Evolutionary conservation across 2,888 invertebrate species (phyloP), one percentile per base, ranked within the genome.

Genomic region (Gonocerus acuteangulatus): DNA sequence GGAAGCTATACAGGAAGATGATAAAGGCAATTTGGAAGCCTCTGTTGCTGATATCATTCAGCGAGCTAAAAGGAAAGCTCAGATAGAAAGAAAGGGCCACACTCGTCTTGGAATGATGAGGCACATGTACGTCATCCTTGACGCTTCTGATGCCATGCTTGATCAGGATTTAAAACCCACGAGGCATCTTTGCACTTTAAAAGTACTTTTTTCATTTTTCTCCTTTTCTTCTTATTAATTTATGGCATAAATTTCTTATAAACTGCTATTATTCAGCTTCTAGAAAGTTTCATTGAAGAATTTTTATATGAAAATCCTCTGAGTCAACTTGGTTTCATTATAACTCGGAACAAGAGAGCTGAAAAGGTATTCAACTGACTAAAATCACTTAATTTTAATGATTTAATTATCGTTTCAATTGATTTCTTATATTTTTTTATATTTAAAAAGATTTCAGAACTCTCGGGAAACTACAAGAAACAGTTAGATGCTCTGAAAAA

Each of bases 251-350:
- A 18, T 36, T 60, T 54, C 11, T 48, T 48, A 23, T 58, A 42
- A 49, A 59, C 49, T 58, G 59, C 66, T 64, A 67, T 66, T 66
- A 78, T 82, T 67, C 73, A 94, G 91, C 77, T 95, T 13, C 73
- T 99, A 64, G 91, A 95, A 76, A 83, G 85, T 66, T 99, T 97
- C 74, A 84, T 99, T 62, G 91, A 95, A 69, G 95, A 96, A 73
- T 99, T 91, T 73, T 96, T 97, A 75, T 96, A 97, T 75, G 95
- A 96, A 74, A 99, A 99, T 76, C 99, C 99, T 9, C 89, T 99
- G 58, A 95, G 96, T 72, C 99, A 99, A 75, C 77, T 99, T 67
- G 97, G 97, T 21, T 78, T 99, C 36, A 87, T 99, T 66, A 79
- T 85, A 9, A 87, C 95, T 71, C 87, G 88, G 71, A 95, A 95